phyloP scores from a whole-genome alignment of 2,113 vertebrate species.

The Esox niger region DNA sequence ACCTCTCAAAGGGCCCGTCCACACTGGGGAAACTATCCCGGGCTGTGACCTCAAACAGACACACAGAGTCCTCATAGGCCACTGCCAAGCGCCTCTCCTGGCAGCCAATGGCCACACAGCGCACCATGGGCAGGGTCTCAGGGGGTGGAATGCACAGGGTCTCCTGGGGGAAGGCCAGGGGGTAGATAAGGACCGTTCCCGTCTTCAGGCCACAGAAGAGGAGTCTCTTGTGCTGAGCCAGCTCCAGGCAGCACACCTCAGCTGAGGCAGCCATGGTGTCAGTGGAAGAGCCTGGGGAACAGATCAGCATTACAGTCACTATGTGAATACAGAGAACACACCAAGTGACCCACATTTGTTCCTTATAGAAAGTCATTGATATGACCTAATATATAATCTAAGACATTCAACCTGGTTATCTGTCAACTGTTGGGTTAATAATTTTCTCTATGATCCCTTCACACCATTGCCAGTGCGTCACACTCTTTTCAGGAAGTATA shows the following conservation, averaged over 20 bases:
- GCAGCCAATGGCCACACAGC: constrained; percentile 54
- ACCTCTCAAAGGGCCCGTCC: constrained; percentile 53
- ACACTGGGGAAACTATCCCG: constrained; percentile 68
- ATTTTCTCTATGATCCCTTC: too few relatives aligned
- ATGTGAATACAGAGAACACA: too few relatives aligned
- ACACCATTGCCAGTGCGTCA: too few relatives aligned
- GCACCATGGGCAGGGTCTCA: constrained; percentile 60
- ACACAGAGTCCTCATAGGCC: constrained; percentile 59
- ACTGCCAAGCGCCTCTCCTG: constrained; percentile 66
- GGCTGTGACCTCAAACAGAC: constrained; percentile 67
- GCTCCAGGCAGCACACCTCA: constrained; percentile 71
- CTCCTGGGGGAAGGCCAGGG: constrained; percentile 68
- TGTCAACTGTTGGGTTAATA: too few relatives aligned
- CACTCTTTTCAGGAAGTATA: too few relatives aligned
- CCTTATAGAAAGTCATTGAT: too few relatives aligned
- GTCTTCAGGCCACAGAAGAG: constrained; percentile 72
- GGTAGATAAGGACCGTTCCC: constrained; percentile 77
- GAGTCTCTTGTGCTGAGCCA: constrained; percentile 66
- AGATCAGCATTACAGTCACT: not conserved
- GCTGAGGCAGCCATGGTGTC: constrained; percentile 62
- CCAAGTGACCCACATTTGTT: too few relatives aligned
- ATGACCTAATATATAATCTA: too few relatives aligned
- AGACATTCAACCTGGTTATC: too few relatives aligned
- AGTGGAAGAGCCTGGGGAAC: constrained; percentile 56
- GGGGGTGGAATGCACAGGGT: constrained; percentile 75